phyloP scores from a whole-genome alignment of 1,140 invertebrate species.

The Homarus americanus region DNA sequence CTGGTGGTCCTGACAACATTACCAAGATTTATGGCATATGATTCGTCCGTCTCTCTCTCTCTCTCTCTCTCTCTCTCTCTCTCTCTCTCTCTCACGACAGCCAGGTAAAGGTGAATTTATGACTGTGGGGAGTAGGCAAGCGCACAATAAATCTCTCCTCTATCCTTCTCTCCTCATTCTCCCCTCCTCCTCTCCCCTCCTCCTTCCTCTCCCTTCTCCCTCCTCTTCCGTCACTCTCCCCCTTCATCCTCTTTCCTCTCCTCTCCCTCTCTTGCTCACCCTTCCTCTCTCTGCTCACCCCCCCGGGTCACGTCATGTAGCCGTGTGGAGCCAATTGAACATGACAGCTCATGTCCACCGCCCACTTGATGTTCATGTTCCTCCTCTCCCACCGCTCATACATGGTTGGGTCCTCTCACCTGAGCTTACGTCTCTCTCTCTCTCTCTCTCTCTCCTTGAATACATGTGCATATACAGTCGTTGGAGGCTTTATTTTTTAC shows the following conservation, averaged over 20 bases:
- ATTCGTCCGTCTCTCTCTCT: no score
- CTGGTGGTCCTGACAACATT: no score
- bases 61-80: neutral
- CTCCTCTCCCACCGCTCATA: neutral
- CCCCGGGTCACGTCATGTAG: neutral
- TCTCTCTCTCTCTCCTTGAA: slow-evolving; percentile 32
- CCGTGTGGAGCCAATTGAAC: slow-evolving; percentile 9
- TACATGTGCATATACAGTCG: no score
- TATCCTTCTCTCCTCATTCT: neutral
- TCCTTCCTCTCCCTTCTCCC: neutral
- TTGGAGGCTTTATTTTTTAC: no score
- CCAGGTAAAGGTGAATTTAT: no score
- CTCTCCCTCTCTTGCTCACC: neutral
- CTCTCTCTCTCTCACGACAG: neutral
- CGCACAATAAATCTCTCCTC: no score
- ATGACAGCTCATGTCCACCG: slow-evolving; percentile 17
- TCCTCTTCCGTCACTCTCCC: neutral
- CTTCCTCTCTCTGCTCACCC: neutral
- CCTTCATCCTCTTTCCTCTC: neutral
- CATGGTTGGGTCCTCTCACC: neutral
- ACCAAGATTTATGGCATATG: no score
- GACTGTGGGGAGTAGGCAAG: no score
- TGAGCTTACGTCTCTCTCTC: neutral
- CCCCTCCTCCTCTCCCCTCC: no score
- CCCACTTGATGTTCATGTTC: neutral